Evolutionary conservation across 2,888 invertebrate species (phyloP).

Genomic region (Patella pellucida): DNA sequence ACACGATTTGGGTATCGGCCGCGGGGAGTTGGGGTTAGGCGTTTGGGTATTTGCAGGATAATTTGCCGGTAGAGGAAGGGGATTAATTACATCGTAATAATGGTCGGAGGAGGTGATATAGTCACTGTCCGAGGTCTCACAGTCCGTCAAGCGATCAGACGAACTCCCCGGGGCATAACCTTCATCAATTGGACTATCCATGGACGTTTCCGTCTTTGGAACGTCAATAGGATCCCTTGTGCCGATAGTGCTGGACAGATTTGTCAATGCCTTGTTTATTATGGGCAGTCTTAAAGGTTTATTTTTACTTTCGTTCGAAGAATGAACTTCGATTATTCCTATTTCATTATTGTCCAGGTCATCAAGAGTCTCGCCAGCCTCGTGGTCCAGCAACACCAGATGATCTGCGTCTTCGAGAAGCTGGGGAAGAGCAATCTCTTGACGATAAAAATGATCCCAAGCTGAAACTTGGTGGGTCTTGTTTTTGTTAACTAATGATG

Average conservation of each 20-base stretch:
- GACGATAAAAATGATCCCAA: conserved; percentile 30
- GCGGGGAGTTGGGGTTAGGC: not conserved
- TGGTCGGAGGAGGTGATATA: not conserved
- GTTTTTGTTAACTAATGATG: conserved; percentile 12
- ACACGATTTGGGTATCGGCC: not conserved
- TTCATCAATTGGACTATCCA: not conserved
- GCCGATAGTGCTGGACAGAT: not conserved
- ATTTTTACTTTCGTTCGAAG: not conserved
- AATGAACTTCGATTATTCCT: not conserved
- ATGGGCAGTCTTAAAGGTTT: not conserved
- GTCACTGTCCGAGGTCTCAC: not conserved
- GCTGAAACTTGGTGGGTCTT: not conserved
- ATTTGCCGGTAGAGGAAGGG: not conserved
- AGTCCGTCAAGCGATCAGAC: not conserved
- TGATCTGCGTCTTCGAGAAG: conserved; percentile 23
- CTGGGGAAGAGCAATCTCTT: conserved; percentile 34
- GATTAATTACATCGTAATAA: conserved; percentile 2
- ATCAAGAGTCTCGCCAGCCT: conserved; percentile 31
- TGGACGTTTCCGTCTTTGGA: not conserved
- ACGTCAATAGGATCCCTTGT: not conserved
- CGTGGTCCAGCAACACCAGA: conserved; percentile 32
- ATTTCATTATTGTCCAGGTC: conserved; percentile 14
- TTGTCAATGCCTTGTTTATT: not conserved
- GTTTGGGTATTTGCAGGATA: not conserved
- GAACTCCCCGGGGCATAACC: not conserved